Evolutionary conservation across 2,797 vertebrate genomes (phyloP), one percentile per base, ranked within the genome.

Genomic region (Melanogrammus aeglefinus): DNA sequence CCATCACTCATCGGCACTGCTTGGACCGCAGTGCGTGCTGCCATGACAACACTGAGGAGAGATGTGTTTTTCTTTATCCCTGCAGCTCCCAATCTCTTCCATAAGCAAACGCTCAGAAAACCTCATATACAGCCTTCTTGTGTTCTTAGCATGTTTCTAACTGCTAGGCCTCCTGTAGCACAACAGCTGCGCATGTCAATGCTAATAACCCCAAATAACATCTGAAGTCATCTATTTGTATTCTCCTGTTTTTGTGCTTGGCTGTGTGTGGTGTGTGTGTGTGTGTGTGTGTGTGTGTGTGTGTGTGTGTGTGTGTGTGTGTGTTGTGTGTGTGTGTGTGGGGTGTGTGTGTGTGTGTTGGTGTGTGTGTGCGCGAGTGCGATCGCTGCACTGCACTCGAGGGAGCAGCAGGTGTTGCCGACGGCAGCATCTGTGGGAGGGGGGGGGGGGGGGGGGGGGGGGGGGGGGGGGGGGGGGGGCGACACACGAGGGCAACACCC

Each of bases 1-100:
- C n/a, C 63, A 69, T 69, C 63, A 90, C 85, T 93, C 90, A 88
- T 86, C 86, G 83, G 80, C 79, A 87, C 88, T 89, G 92, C 92
- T 94, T 91, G 81, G 87, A 90, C 90, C 85, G 89, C 87, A 84
- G 86, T 86, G 75, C 81, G 82, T 85, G 94, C 90, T 93, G 29
- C 93, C 93, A 94, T 94, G 91, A 92, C 91, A 94, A 94, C 93
- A 77, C 0, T 84, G 85, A 88, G 90, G 85, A 92, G 91, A 89
- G 82, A 87, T 78, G 76, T 79, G 82, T 87, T 84, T 88, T 87
- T 84, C 74, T 35, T 72, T 72, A 33, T 29, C 31, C 27, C 27
- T 27, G 31, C 12, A 72, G 70, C 33, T 72, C 31, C 6, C 70
- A 72, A 69, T 69, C 63, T 12, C 57, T 69, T 69, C 63, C 63